These are phyloP conservation scores for Ptychobarbus kaznakovi DNA, from an alignment of 2,797 vertebrate species.

Conservation along the genomic window DNA sequence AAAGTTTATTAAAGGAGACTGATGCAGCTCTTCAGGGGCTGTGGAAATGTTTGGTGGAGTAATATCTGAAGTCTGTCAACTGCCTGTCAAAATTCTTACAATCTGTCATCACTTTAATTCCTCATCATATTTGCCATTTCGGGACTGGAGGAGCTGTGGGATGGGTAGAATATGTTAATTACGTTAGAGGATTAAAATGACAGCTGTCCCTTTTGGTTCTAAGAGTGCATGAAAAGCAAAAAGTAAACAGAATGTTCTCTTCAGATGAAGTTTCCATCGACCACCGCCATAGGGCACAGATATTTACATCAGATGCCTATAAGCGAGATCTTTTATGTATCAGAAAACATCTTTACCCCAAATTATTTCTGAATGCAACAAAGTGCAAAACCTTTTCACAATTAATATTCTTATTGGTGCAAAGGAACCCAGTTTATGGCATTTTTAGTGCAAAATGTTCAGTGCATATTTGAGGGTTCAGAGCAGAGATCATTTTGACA, in stretches of 20 bases:
- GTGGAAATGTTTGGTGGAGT: conserved; percentile 26
- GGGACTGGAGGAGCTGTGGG: conserved; percentile 9
- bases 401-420: not conserved
- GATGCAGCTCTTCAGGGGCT: conserved; percentile 13
- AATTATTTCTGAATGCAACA: not conserved
- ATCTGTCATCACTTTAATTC: conserved; percentile 46
- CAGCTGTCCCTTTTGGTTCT: conserved; percentile 53
- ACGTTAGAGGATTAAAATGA: conserved; percentile 48
- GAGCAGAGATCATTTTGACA: not conserved
- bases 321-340: not conserved
- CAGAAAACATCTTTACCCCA: conserved; percentile 6
- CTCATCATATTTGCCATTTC: conserved; percentile 44
- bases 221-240: conserved; percentile 37
- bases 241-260: conserved; percentile 25
- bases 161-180: conserved; percentile 22
- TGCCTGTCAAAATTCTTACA: conserved; percentile 38
- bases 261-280: conserved; percentile 9
- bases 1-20: conserved; percentile 56
- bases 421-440: not conserved
- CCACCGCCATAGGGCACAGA: not conserved
- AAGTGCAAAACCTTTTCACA: not conserved
- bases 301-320: conserved; percentile 13
- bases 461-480: not conserved
- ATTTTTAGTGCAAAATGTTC: not conserved
- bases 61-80: conserved; percentile 45